Evolutionary conservation across 1,140 invertebrate species (phyloP), one percentile per base, ranked within the genome.

Genomic region (Drosophila sp.): DNA sequence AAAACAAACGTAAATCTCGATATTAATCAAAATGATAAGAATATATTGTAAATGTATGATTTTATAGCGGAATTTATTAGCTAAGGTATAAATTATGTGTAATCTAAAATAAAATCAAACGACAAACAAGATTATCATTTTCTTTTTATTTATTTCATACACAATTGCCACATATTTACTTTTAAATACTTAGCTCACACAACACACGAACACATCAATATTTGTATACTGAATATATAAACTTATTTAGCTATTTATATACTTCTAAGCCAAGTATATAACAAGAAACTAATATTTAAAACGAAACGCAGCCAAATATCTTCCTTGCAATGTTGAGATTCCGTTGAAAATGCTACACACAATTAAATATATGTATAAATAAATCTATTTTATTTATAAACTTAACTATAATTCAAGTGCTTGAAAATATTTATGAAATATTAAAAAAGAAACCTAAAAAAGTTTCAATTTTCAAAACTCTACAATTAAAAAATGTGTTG

Each of bases 301-400:
- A 53, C 16, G 21, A 46, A 58, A 77, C 66, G 72, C 72, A 78
- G 72, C 72, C 82, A 86, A 86, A 89, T 64, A 86, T 87, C 82
- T 86, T 86, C 82, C 82, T 87, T 86, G 82, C 82, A 86, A 86
- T 87, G 53, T 82, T 82, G 82, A 86, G 82, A 86, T 86, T 86
- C 82, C 82, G 82, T 86, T 86, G 67, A 87, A 86, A 86, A 86
- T 72, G 78, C 72, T 82, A 79, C 76, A 87, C 82, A 87, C 82
- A 87, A 83, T 72, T 81, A 57, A 83, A 72, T 62, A 57, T 71
- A 40, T 41, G 48, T 46, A 63, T 43, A 45, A 48, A 63, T 29
- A 64, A 21, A 21, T 77, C 45, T 51, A 61, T 67, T 64, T 87
- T 87, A 87, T 70, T 76, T 71, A 21, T 82, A 86, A 87, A 82